Evolutionary conservation across 2,113 vertebrate species (phyloP).

Genomic region (Phylloscopus whistleri): DNA sequence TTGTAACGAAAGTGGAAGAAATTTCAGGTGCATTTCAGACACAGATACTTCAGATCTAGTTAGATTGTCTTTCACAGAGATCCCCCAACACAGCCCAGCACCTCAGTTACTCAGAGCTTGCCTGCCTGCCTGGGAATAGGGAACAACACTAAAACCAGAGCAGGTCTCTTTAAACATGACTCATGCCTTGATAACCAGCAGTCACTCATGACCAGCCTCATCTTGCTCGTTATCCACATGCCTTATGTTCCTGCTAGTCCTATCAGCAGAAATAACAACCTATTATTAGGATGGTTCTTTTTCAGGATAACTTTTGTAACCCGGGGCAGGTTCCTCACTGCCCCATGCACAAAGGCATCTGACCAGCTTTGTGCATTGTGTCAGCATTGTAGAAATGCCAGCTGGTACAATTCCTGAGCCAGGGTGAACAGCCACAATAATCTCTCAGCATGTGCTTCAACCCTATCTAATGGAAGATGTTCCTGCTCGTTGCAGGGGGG

Average conservation of each 20-base stretch:
- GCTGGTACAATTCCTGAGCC: not conserved
- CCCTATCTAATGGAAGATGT: not conserved
- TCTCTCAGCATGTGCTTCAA: not conserved
- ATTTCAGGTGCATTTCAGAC: not conserved
- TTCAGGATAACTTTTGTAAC: not conserved
- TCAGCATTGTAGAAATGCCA: not conserved
- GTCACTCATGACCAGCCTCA: not conserved
- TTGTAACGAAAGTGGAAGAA: fast-evolving
- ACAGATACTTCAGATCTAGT: not conserved
- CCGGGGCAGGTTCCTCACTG: not conserved
- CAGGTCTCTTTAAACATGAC: not conserved
- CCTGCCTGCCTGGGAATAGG: fast-evolving
- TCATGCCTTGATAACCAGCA: not conserved
- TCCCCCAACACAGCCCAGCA: not conserved
- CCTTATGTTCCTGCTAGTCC: not conserved
- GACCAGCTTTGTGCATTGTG: not conserved
- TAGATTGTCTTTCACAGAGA: not conserved
- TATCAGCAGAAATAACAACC: not conserved
- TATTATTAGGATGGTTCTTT: conserved; percentile 10
- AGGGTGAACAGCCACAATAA: not conserved
- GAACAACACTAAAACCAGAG: not conserved
- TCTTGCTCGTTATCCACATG: not conserved
- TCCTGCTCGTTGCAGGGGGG: not conserved
- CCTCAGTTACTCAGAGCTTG: not conserved
- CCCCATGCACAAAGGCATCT: not conserved